Percentiles rank a stretch among this genome's conserved stretches.
phyloP scores from a whole-genome alignment of 2,888 invertebrate species.

The Diplazon laetatorius region DNA sequence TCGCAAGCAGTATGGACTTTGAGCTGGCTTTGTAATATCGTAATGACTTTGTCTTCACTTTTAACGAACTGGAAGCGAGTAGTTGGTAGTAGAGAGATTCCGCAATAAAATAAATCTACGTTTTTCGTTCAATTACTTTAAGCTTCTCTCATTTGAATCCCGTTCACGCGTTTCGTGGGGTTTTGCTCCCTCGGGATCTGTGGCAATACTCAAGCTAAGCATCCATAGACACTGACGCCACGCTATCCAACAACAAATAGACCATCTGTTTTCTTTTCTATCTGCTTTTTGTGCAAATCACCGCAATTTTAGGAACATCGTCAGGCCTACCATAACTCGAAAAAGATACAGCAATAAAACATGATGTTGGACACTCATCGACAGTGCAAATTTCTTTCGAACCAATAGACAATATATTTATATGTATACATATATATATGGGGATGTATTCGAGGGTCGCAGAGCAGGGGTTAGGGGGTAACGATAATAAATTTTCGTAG shows the following conservation, averaged over 20 bases:
- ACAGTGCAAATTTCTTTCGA: conserved; percentile 41
- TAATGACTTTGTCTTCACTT: conserved; percentile 78
- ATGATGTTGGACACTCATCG: conserved; percentile 16
- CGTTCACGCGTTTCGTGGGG: background rate
- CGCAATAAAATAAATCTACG: conserved; percentile 53
- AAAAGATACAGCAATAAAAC: conserved; percentile 41
- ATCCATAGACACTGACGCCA: conserved; percentile 68
- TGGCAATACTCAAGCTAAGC: conserved; percentile 74
- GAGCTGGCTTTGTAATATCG: conserved; percentile 53
- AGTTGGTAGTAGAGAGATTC: conserved; percentile 74
- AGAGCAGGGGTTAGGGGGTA: conserved; percentile 30
- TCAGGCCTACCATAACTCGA: conserved; percentile 39
- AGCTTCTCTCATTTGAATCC: conserved; percentile 55
- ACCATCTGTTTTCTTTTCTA: background rate
- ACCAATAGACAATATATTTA: conserved; percentile 41
- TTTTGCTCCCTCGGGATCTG: conserved; percentile 34
- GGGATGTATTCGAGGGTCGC: conserved; percentile 25
- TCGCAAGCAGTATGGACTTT: conserved; percentile 33
- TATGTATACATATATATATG: too few species aligned
- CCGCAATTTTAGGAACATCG: conserved; percentile 28
- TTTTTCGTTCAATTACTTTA: conserved; percentile 22
- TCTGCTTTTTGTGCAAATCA: background rate
- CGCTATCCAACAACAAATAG: conserved; percentile 65
- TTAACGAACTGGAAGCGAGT: conserved; percentile 80
- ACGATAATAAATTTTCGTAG: conserved; percentile 64